A percentile compares a stretch with the other conserved stretches of the same genome.
phyloP scores from a whole-genome alignment of 2,888 invertebrate species.

The Arrhopalites spinosus region DNA sequence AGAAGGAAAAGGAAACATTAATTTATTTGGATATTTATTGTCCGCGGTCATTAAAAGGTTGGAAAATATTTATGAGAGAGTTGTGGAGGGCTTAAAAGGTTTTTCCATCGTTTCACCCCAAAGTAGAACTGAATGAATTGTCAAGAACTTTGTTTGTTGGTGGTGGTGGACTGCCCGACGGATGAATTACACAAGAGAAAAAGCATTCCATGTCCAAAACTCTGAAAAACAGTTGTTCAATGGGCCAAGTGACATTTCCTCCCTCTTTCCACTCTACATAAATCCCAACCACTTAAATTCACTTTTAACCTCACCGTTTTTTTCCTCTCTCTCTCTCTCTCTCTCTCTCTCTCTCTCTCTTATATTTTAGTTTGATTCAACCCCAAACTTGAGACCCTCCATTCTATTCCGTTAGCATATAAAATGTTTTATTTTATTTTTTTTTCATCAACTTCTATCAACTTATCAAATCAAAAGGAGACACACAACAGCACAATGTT shows the following conservation, averaged over 20 bases:
- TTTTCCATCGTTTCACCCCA: slow-evolving; percentile 4
- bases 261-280: slow-evolving; percentile 35
- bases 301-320: slow-evolving; percentile 20
- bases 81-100: slow-evolving; percentile 28
- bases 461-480: no score
- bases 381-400: background rate
- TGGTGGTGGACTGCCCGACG: slow-evolving; percentile 1
- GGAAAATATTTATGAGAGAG: slow-evolving; percentile 34
- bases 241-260: slow-evolving; percentile 42
- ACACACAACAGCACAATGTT: no score
- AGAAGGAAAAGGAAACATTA: slow-evolving; percentile 36
- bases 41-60: slow-evolving; percentile 32
- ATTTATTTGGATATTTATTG: slow-evolving; percentile 36
- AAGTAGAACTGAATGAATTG: slow-evolving; percentile 5
- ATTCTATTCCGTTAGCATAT: background rate
- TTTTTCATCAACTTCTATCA: no score
- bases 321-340: background rate
- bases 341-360: background rate
- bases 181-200: slow-evolving; percentile 24
- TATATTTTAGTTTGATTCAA: background rate
- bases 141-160: background rate
- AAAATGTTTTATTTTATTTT: no score
- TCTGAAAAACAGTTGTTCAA: slow-evolving; percentile 33
- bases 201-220: slow-evolving; percentile 27
- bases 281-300: slow-evolving; percentile 40